These are phyloP conservation scores for Eretmocerus hayati DNA, from an alignment of 2,888 invertebrate species.

Conservation along the genomic window DNA sequence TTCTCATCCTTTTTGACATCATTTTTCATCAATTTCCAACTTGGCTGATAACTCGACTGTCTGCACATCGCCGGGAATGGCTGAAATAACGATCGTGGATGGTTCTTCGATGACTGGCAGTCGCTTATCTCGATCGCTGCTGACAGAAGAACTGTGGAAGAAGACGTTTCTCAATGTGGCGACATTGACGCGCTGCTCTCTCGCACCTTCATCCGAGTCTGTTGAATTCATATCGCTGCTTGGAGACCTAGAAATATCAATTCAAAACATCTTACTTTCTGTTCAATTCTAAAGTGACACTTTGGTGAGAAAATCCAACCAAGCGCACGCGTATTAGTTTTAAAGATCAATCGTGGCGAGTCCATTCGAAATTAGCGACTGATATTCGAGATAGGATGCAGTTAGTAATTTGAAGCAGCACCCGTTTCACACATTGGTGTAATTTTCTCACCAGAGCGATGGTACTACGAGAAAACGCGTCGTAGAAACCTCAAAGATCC, in stretches of 20 bases:
- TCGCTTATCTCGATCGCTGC: slow-evolving; percentile 30
- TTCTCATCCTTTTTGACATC: slow-evolving; percentile 21
- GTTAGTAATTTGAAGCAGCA: too few relatives aligned
- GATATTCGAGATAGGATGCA: too few relatives aligned
- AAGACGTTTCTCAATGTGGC: slow-evolving; percentile 51
- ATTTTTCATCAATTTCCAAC: slow-evolving; percentile 24
- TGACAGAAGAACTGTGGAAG: slow-evolving; percentile 43
- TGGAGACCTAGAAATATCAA: slow-evolving; percentile 25
- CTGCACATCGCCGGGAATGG: slow-evolving; percentile 1
- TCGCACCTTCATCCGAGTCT: slow-evolving; percentile 30
- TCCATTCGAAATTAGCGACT: too few relatives aligned
- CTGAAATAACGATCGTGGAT: slow-evolving; percentile 15
- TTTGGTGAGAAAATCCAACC: slow-evolving; percentile 16
- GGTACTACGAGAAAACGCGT: slow-evolving; percentile 21
- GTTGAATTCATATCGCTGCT: slow-evolving; percentile 32
- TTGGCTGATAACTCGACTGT: too few relatives aligned
- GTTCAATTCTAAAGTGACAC: slow-evolving; percentile 11
- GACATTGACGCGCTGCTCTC: slow-evolving; percentile 48
- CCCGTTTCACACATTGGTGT: neutral
- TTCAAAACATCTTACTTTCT: neutral
- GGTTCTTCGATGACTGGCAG: slow-evolving; percentile 40
- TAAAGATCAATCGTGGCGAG: too few relatives aligned
- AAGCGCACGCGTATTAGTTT: too few relatives aligned
- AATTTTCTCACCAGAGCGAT: slow-evolving; percentile 19
- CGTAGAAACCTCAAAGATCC: slow-evolving; percentile 33